These are phyloP conservation scores for Hypotaenidia philippensis DNA, from an alignment of 2,797 vertebrate species.

Conservation along the genomic window DNA sequence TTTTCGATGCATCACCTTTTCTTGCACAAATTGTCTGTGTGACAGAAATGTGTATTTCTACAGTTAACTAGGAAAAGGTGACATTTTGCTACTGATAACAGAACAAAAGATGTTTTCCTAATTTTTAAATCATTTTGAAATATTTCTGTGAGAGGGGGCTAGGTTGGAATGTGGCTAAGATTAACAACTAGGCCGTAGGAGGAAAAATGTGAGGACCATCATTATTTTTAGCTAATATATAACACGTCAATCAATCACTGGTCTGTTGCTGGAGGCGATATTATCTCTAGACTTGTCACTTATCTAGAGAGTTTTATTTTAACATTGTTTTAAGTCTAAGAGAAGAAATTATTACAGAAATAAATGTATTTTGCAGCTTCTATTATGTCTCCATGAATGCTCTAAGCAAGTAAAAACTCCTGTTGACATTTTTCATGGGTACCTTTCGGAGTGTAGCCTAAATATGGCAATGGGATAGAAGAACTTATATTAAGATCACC, in stretches of 20 bases:
- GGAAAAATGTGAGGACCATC: background rate
- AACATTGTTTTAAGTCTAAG: background rate
- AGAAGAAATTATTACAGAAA: background rate
- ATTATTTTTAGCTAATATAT: slow-evolving; percentile 49
- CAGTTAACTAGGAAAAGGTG: background rate
- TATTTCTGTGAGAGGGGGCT: background rate
- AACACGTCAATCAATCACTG: slow-evolving; percentile 30
- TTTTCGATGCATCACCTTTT: background rate
- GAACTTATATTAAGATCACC: background rate
- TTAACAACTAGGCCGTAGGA: background rate
- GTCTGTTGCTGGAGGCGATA: background rate
- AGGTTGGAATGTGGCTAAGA: background rate
- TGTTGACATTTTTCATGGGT: background rate
- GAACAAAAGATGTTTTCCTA: background rate
- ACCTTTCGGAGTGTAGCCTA: background rate
- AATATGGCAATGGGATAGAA: background rate
- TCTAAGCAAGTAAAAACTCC: background rate
- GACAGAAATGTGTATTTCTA: background rate
- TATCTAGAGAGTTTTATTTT: background rate
- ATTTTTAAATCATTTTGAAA: background rate
- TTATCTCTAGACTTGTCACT: slow-evolving; percentile 2
- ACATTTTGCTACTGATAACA: background rate
- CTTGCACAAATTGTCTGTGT: background rate
- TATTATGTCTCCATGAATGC: background rate
- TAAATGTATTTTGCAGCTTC: background rate